Evolutionary conservation across 2,113 vertebrate genomes (phyloP).

Genomic region (Macrotus californicus): DNA sequence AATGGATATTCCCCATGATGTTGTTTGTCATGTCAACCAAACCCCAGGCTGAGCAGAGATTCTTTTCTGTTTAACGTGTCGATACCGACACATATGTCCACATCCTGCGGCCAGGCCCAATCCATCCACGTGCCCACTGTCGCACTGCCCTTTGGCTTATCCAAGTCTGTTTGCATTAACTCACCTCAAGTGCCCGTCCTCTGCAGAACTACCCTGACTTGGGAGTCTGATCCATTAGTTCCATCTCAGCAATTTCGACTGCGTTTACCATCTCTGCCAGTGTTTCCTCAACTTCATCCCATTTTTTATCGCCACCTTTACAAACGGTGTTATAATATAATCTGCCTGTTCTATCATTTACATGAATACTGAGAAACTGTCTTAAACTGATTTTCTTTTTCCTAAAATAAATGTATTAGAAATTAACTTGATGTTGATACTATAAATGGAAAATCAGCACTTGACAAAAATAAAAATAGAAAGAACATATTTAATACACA

Average conservation of each 20-base stretch:
- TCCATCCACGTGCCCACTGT: background rate
- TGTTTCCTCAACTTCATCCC: background rate
- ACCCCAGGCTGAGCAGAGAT: background rate
- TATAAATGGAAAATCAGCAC: background rate
- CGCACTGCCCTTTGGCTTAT: background rate
- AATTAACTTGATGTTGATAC: background rate
- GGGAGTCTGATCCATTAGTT: background rate
- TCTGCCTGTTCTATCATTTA: background rate
- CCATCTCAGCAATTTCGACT: background rate
- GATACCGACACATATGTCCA: background rate
- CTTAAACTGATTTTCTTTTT: background rate
- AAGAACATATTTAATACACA: background rate
- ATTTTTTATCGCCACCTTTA: background rate
- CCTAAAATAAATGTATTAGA: constrained; percentile 7
- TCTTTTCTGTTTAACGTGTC: background rate
- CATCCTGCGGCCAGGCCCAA: background rate
- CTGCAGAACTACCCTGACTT: background rate
- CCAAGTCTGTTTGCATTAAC: background rate
- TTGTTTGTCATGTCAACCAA: background rate
- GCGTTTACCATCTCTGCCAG: background rate
- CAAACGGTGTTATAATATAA: background rate
- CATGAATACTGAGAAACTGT: background rate
- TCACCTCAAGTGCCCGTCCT: background rate
- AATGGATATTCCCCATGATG: background rate
- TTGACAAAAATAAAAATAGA: background rate